Conservation (phyloP, 1,140 invertebrate genomes). For the Trinorchestia longiramus region DNA sequence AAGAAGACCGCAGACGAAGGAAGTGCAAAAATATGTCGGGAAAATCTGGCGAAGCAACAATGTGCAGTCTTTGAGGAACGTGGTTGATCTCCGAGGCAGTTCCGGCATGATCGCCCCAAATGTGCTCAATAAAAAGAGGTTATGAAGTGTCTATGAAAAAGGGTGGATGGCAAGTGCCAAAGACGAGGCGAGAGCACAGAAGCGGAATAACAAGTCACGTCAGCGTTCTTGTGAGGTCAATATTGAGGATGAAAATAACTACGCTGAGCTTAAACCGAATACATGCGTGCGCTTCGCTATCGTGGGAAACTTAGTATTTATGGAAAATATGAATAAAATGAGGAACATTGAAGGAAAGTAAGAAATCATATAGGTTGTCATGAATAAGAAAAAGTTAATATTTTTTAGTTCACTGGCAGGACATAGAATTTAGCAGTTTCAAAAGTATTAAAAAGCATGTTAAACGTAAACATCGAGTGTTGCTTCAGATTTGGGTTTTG, state of each 20-base stretch:
- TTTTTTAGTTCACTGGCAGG: neutral
- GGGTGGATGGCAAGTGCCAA: neutral
- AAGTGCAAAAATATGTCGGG: neutral
- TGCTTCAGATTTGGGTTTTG: neutral
- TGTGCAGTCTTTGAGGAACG: neutral
- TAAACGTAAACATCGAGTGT: neutral
- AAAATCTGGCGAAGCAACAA: neutral
- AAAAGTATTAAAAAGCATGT: neutral
- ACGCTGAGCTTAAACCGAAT: neutral
- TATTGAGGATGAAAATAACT: neutral
- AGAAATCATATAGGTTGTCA: neutral
- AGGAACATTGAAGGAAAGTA: neutral
- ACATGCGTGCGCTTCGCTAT: neutral
- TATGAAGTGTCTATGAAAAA: slow-evolving; percentile 9
- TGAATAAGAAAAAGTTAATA: neutral
- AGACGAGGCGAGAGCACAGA: neutral
- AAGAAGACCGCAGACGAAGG: neutral
- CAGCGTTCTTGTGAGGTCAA: neutral
- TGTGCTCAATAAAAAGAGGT: neutral
- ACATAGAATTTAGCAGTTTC: neutral
- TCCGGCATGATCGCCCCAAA: slow-evolving; percentile 4
- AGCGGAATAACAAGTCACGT: neutral
- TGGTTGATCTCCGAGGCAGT: neutral
- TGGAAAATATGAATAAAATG: neutral
- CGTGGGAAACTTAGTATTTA: neutral